Percentiles rank a stretch among this genome's conserved stretches.
phyloP scores from a whole-genome alignment of 2,888 invertebrate genomes.

The Eumerus sabulonum region DNA sequence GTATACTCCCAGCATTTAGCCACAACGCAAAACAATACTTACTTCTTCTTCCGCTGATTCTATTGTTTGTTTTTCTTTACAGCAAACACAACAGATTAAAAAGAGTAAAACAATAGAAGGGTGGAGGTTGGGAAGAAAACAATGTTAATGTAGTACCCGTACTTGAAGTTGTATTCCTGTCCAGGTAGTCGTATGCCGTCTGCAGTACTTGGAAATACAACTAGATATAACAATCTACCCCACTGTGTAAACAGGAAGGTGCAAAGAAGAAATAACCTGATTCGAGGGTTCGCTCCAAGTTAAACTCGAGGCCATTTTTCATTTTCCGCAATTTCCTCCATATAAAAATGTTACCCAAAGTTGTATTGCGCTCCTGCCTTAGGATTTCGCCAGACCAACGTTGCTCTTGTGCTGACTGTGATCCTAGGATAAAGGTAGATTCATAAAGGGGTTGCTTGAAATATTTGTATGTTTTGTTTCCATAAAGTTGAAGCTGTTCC shows the following conservation, averaged over 20 bases:
- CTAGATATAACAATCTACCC: constrained; percentile 59
- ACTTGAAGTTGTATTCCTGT: too few species aligned
- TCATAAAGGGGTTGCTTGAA: constrained; percentile 39
- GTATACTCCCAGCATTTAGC: constrained; percentile 51
- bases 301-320: constrained; percentile 30
- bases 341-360: constrained; percentile 21
- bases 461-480: constrained; percentile 58
- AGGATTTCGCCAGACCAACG: constrained; percentile 9
- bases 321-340: constrained; percentile 57
- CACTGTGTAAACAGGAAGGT: constrained; percentile 39
- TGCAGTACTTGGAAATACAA: constrained; percentile 47
- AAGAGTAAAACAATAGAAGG: too few species aligned
- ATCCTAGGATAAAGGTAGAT: constrained; percentile 18
- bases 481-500: constrained; percentile 9
- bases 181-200: constrained; percentile 54
- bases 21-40: constrained; percentile 54
- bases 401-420: constrained; percentile 4
- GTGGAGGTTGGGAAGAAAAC: too few species aligned
- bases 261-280: neutral
- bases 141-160: too few species aligned
- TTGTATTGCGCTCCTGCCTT: constrained; percentile 17
- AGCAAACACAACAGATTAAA: too few species aligned
- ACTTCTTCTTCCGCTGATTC: constrained; percentile 44
- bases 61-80: too few species aligned
- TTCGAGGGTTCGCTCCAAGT: too few species aligned